These are phyloP conservation scores for Ceratoteleas bidentatus DNA, from an alignment of 1,140 invertebrate genomes.

Conservation along the genomic window DNA sequence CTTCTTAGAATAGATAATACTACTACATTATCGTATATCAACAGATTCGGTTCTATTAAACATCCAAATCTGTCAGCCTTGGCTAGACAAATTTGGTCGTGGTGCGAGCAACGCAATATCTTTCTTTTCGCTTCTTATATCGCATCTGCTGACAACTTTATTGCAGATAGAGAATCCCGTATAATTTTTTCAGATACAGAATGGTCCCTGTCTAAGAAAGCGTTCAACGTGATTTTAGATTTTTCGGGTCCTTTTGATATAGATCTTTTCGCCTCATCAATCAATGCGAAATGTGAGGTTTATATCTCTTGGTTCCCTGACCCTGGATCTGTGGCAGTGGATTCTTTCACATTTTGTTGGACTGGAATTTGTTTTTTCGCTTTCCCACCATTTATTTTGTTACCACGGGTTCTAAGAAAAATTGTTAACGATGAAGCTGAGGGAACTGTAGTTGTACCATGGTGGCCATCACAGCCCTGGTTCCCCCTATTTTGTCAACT, in stretches of 20 bases:
- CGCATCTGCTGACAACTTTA: background rate
- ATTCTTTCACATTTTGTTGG: conserved; percentile 58
- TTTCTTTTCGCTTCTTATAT: conserved; percentile 6
- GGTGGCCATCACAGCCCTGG: conserved; percentile 40
- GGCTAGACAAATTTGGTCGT: background rate
- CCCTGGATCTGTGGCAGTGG: conserved; percentile 38
- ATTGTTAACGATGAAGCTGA: conserved; percentile 31
- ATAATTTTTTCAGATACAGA: conserved; percentile 13
- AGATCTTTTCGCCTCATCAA: conserved; percentile 59
- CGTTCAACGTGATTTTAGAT: conserved; percentile 39
- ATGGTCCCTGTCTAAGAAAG: conserved; percentile 15
- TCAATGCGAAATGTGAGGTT: conserved; percentile 60
- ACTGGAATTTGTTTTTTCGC: conserved; percentile 38
- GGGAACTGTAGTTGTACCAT: conserved; percentile 31
- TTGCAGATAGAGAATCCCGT: conserved; percentile 9
- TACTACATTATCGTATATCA: no score
- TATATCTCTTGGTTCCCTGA: conserved; percentile 57
- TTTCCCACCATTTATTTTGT: conserved; percentile 60
- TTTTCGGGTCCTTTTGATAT: conserved; percentile 60
- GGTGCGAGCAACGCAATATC: conserved; percentile 14
- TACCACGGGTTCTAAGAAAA: conserved; percentile 50
- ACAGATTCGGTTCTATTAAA: no score
- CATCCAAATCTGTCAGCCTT: no score
- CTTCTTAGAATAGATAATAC: no score
- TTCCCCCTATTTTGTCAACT: background rate